Evolutionary conservation across 92 coral and sea anemone species (phyloP).

Genomic region (Porites lobata): DNA sequence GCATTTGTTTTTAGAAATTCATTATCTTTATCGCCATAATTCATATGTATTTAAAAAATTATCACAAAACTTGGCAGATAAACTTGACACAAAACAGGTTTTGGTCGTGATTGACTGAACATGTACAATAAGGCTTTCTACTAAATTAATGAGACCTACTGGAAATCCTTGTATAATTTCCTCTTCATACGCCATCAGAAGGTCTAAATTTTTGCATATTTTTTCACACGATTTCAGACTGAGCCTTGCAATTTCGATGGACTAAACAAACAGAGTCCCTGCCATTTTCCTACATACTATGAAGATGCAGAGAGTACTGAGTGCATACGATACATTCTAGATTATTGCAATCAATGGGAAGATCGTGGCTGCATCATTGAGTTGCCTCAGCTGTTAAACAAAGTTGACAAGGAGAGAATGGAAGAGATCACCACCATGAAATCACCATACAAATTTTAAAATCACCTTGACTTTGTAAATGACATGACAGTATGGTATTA

Average conservation of each 20-base stretch:
- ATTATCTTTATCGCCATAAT: too few species aligned
- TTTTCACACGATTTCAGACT: neutral
- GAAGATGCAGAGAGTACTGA: conserved; percentile 39
- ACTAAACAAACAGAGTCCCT: conserved; percentile 53
- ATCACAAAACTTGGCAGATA: too few species aligned
- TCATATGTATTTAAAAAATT: too few species aligned
- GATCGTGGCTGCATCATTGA: conserved; percentile 66
- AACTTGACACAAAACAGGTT: too few species aligned
- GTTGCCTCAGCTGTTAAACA: conserved; percentile 68
- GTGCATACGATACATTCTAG: conserved; percentile 60
- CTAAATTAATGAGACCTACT: too few species aligned
- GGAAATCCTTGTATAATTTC: too few species aligned
- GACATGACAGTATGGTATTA: too few species aligned
- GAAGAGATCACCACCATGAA: conserved; percentile 2
- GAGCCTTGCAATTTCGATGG: conserved; percentile 56
- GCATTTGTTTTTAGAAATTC: too few species aligned
- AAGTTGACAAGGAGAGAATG: conserved; percentile 31
- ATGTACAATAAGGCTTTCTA: too few species aligned
- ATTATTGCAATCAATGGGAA: conserved; percentile 64
- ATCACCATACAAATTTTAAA: neutral
- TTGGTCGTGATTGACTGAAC: too few species aligned
- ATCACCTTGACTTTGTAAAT: neutral
- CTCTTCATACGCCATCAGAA: too few species aligned
- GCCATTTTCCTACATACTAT: conserved; percentile 45
- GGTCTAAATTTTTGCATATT: too few species aligned